Base-by-base conservation (phyloP, 2,888 invertebrate genomes). In the Cryptops parisi region DNA sequence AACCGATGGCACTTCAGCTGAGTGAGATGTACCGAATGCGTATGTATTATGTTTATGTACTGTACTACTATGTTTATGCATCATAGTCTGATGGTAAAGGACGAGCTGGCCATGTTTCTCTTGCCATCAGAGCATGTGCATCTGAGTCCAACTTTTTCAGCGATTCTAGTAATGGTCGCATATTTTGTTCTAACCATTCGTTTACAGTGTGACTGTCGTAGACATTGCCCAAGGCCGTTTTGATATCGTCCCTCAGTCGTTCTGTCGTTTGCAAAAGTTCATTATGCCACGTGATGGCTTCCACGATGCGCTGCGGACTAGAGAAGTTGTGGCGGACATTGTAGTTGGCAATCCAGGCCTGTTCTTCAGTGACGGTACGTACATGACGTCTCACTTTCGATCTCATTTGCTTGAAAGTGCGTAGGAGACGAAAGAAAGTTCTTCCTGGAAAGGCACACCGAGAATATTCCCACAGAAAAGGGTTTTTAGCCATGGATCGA, bases 291-390 rank as follows among this genome's bases (percentile, higher is more conserved):
- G 71, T 60, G 21, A 71, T 72, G 41, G 75, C 62, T 55, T 75
- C 70, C 17, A 58, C 60, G 1, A 62, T 58, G n/a, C 62, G 54
- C 57, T 57, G 58, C 0, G 62, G 79, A 51, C 80, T 77, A 57
- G 79, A 77, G 63, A 79, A 82, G 63, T 80, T 79, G 61, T 78
- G 76, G n/a, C 76, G 69, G 3, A 80, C 71, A 64, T 81, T 81
- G 65, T 81, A 83, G 27, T 76, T 74, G 22, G 81, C 80, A 73
- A 83, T 73, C 82, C 82, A 83, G 26, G 79, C 75, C 55, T 70
- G 62, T 66, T 62, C 54, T 50, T 60, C 60, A 47, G 55, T 60
- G 5, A 61, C 52, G 3, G 55, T 52, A 2, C 57, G 54, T n/a
- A 60, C 57, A 43, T 62, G 62, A 27, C 57, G 56, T 6, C 60